Percentiles rank a stretch among this genome's conserved stretches.
Evolutionary conservation across 64 coral and sea anemone genomes (phyloP).

Genomic region (Dendrophyllia cribrosa): DNA sequence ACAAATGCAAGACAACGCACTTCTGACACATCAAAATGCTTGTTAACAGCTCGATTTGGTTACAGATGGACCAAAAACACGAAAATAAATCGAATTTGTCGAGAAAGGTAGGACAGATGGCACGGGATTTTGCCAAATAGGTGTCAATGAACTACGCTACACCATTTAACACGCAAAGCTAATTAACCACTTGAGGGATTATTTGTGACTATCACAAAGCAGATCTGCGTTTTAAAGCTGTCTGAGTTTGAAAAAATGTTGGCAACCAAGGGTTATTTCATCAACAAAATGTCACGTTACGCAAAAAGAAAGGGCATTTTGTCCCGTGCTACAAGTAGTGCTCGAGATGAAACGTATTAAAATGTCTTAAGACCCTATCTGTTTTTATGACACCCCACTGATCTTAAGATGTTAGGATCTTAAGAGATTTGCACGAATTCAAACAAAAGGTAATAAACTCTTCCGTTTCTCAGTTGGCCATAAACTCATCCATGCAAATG

Average conservation of each 20-base stretch:
- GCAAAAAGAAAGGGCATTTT: neutral
- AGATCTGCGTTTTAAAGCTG: neutral
- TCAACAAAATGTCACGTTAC: neutral
- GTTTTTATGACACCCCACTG: neutral
- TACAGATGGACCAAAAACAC: neutral
- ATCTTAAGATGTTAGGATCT: neutral
- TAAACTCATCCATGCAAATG: neutral
- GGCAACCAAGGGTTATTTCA: neutral
- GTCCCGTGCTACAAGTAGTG: neutral
- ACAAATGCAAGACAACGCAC: neutral
- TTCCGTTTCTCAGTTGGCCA: neutral
- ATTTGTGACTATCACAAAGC: neutral
- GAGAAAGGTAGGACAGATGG: neutral
- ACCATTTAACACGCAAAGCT: constrained; percentile 8
- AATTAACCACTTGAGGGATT: constrained; percentile 35
- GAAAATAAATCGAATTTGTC: neutral
- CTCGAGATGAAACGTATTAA: neutral
- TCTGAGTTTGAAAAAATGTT: neutral
- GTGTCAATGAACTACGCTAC: constrained; percentile 19
- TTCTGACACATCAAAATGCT: neutral
- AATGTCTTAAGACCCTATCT: neutral
- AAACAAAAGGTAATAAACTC: constrained; percentile 20
- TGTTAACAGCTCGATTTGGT: neutral
- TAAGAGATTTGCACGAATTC: constrained; percentile 9
- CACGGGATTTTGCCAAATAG: neutral